These are phyloP conservation scores for Saccostrea glomerata DNA, from an alignment of 1,140 invertebrate genomes.

Conservation along the genomic window DNA sequence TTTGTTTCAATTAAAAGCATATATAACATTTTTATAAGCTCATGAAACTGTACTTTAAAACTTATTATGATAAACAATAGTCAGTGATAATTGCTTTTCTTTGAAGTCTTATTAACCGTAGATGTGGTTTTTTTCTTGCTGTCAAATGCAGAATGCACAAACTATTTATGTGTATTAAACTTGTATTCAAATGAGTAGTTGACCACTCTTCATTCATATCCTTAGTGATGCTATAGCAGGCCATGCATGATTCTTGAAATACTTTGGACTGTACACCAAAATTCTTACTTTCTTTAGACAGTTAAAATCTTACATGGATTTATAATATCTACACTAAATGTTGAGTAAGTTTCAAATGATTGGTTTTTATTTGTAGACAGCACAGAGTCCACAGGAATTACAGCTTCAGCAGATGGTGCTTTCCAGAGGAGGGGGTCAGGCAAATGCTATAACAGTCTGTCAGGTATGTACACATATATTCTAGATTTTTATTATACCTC, in stretches of 20 bases:
- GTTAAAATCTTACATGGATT: background rate
- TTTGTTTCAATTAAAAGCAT: too few species aligned
- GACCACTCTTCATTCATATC: background rate
- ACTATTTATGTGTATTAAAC: too few species aligned
- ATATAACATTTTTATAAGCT: too few species aligned
- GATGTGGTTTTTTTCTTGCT: too few species aligned
- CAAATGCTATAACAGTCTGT: conserved; percentile 36
- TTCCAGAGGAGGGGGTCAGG: conserved; percentile 42
- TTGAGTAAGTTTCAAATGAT: background rate
- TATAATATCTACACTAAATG: background rate
- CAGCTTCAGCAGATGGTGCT: conserved; percentile 44
- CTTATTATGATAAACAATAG: too few species aligned
- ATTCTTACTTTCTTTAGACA: background rate
- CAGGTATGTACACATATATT: background rate
- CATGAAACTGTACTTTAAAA: too few species aligned
- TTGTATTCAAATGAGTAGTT: background rate
- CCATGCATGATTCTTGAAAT: background rate
- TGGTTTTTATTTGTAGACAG: background rate
- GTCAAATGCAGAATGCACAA: too few species aligned
- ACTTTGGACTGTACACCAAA: background rate
- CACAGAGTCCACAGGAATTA: background rate
- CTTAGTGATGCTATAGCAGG: background rate
- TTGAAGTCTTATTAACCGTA: too few species aligned
- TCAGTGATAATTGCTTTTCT: too few species aligned
- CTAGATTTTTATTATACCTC: too few species aligned